Evolutionary conservation across 2,113 vertebrate species (phyloP), one percentile per base, ranked within the genome.

Genomic region (Forbesichthys agassizii): DNA sequence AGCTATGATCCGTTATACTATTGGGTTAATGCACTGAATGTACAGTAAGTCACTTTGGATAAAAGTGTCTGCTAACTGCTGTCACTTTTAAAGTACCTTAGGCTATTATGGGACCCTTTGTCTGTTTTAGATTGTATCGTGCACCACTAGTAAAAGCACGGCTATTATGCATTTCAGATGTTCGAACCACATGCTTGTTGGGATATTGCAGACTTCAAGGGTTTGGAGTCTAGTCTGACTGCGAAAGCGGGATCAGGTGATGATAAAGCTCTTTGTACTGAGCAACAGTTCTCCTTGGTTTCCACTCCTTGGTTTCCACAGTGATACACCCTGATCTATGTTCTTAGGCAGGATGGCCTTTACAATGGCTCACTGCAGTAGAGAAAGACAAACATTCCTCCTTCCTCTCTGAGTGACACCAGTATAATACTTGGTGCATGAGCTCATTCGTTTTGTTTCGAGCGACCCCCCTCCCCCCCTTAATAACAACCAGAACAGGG

Each of bases 371-470:
- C 60, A 53, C 59, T 76, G 68, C 66, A 71, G 42, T 70, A 47
- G 36, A 68, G 68, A 81, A 83, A 81, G 78, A 84, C 78, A 80
- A 88, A 87, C 81, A 81, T 75, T 48, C 69, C 80, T 84, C 72
- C 53, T 69, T 74, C 60, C 64, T 61, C 68, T 82, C 60, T 27
- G 47, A 83, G 73, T 87, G 87, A 84, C 88, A 90, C 77, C 56
- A 33, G 59, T 71, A 62, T 82, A 86, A 88, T 90, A 76, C 73
- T 80, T 75, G 49, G 27, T 68, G 74, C 64, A 82, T 91, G 87
- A 89, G 86, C 74, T 91, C 88, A 91, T 90, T 69, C 79, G 85
- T 86, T 88, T 81, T 88, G 81, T 84, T 85, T 71, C 68, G 84
- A 74, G 51, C 16, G 4, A 27, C 27, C 27, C 27, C 27, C 2